Base-by-base conservation (phyloP, 1,140 invertebrate species). In the Dermatophagoides farinae region DNA sequence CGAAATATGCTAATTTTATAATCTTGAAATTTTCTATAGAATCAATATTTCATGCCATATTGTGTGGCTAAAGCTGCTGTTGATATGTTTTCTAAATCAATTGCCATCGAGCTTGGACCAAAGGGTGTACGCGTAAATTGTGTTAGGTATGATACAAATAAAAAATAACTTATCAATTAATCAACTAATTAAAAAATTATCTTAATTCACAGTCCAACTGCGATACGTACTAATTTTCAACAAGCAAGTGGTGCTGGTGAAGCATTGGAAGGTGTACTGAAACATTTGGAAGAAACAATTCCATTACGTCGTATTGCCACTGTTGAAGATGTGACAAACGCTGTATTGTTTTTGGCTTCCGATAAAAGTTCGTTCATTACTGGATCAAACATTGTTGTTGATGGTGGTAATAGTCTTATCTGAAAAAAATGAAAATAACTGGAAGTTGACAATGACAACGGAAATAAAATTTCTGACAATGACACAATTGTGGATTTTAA, bases 271-370 rank as follows among this genome's bases (percentile, higher is more conserved):
- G 58, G 31, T 16, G 1, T 2, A 1, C 8, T 60, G 1, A 49
- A 22, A 14, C 58, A 60, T 60, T 23, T 60, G 6, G 58, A 60
- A 22, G 43, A 47, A n/a, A 60, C 46, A 31, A 49, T 50, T 18
- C 58, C 46, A 18, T 60, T 60, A n/a, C 10, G 58, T 18, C 23
- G 58, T 9, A 47, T 60, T 55, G 22, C 53, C 2, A 55, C 53
- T 11, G 73, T 78, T 6, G 73, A 79, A 1, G 88, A 91, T 74
- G 84, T 89, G 1, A 85, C 87, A 0, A 76, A 77, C 39, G 74
- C 83, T 0, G 87, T 91, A 66, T 82, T 82, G 18, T 90, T 88
- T 71, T 71, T 91, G 25, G 87, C 87, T 1, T 86, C 84, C 44
- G 79, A 84, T 51, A 76, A 78, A 64, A 77, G 86, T 14, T 82